Evolutionary conservation across 2,113 vertebrate genomes (phyloP).

Genomic region (Muscicapa adusta): DNA sequence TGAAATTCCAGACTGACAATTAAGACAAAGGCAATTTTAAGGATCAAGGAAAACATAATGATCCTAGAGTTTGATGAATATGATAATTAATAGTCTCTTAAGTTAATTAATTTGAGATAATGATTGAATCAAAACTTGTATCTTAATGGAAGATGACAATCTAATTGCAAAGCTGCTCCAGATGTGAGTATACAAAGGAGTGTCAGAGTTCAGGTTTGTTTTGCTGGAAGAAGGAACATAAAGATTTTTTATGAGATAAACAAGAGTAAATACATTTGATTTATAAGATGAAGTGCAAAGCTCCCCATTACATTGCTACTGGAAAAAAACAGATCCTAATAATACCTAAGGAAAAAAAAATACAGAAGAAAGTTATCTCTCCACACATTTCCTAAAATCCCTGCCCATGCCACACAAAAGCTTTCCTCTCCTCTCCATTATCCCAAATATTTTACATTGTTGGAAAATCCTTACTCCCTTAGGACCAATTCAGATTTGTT

Average conservation of each 20-base stretch:
- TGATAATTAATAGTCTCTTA: background rate
- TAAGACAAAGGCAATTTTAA: constrained; percentile 37
- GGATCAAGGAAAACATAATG: background rate
- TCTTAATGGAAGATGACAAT: background rate
- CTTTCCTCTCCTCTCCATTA: background rate
- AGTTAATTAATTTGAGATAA: constrained; percentile 17
- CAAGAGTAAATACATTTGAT: background rate
- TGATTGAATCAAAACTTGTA: background rate
- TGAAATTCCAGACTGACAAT: background rate
- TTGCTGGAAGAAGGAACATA: background rate
- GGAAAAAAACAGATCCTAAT: background rate
- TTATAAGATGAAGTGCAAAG: background rate
- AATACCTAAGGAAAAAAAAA: background rate
- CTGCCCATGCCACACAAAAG: background rate
- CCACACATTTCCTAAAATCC: background rate
- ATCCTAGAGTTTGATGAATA: background rate
- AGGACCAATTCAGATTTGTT: background rate
- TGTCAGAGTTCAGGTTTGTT: background rate
- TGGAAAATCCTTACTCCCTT: background rate
- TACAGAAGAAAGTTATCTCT: background rate
- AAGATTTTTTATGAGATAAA: background rate
- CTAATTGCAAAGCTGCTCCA: background rate
- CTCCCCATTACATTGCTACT: background rate
- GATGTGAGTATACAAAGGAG: background rate
- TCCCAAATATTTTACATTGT: background rate